A percentile compares a stretch with the other conserved stretches of the same genome.
phyloP scores from a whole-genome alignment of 2,113 vertebrate genomes.

The Corythaixoides concolor region DNA sequence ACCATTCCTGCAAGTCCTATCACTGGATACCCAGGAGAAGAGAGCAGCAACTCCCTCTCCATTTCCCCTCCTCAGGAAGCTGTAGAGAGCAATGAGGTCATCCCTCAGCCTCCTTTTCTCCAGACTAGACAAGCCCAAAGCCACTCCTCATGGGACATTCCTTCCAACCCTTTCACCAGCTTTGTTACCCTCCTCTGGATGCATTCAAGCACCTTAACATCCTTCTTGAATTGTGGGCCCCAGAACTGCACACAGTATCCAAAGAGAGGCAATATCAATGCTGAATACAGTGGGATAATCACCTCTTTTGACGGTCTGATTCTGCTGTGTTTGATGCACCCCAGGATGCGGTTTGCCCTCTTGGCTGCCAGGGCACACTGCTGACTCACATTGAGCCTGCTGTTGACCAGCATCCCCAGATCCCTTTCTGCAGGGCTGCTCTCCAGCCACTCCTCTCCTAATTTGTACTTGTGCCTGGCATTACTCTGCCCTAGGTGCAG shows the following conservation, averaged over 20 bases:
- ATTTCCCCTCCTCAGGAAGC: too few relatives aligned
- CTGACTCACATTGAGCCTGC: too few relatives aligned
- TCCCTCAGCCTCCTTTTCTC: too few relatives aligned
- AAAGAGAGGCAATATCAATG: rapidly evolving
- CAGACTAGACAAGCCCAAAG: too few relatives aligned
- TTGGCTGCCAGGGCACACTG: background rate
- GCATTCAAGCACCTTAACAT: background rate
- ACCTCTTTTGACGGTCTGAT: background rate
- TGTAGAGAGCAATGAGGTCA: too few relatives aligned
- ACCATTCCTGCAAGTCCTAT: background rate
- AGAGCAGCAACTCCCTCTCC: too few relatives aligned
- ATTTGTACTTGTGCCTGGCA: background rate
- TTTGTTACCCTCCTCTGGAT: background rate
- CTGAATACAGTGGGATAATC: background rate
- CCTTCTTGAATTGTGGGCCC: background rate
- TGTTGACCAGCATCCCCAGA: background rate
- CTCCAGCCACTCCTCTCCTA: too few relatives aligned
- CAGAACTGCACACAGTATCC: background rate
- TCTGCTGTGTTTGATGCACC: too few relatives aligned
- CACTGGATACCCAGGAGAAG: too few relatives aligned
- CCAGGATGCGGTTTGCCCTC: background rate
- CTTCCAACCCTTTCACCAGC: background rate
- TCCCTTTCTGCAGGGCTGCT: background rate
- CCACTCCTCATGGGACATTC: too few relatives aligned
- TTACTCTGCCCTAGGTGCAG: background rate